Conservation (phyloP, 2,888 invertebrate genomes). For the Osedax fenrisi region DNA sequence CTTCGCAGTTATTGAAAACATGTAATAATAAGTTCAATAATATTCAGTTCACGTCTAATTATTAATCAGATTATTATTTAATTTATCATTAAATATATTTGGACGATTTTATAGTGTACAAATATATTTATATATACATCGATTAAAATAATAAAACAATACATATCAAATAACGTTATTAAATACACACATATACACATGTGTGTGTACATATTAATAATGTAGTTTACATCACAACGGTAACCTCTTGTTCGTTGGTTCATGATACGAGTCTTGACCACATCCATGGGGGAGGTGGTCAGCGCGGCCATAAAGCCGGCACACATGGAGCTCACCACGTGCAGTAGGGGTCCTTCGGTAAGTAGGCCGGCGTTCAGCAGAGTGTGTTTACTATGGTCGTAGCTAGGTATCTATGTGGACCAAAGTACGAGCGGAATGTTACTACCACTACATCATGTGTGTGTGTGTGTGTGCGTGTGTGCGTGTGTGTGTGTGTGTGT, state of each 20-base stretch:
- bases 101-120: no score
- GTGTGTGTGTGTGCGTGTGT: constrained; percentile 2
- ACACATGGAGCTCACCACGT: constrained; percentile 41
- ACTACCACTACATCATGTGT: background rate
- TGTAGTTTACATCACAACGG: no score
- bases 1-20: no score
- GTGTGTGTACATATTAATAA: no score
- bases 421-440: background rate
- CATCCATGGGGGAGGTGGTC: constrained; percentile 44
- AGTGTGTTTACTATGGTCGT: constrained; percentile 44
- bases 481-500: background rate
- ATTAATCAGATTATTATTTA: no score
- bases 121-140: no score
- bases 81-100: no score
- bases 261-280: constrained; percentile 44
- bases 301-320: constrained; percentile 43
- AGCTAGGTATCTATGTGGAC: constrained; percentile 40
- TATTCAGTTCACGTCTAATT: no score
- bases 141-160: no score
- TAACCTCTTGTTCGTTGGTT: constrained; percentile 37
- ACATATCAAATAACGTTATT: no score
- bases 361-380: constrained; percentile 39
- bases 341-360: constrained; percentile 40
- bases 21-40: no score
- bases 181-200: no score